These are phyloP conservation scores for Florisuga fusca DNA, from an alignment of 2,797 vertebrate genomes.

Conservation along the genomic window DNA sequence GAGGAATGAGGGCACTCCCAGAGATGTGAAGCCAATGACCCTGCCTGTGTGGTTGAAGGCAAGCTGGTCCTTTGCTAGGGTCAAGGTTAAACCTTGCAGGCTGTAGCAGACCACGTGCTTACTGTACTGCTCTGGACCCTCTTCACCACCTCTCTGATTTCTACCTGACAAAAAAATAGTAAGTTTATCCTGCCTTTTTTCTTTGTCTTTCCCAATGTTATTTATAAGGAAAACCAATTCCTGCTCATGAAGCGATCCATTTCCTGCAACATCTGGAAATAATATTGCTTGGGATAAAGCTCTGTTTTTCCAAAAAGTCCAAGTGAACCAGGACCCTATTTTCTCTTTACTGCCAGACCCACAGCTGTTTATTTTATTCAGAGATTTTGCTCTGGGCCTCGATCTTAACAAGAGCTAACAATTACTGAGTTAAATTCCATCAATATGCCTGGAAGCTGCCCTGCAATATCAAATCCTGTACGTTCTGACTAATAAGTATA, in stretches of 20 bases:
- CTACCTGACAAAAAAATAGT: not conserved
- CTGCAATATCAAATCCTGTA: not conserved
- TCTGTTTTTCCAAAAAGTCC: not conserved
- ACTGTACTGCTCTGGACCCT: not conserved
- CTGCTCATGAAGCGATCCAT: fast-evolving
- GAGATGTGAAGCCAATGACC: not conserved
- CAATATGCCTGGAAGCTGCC: not conserved
- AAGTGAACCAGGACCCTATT: not conserved
- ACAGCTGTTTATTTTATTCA: not conserved
- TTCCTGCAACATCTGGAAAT: not conserved
- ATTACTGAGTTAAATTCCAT: not conserved
- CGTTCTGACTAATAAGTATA: not conserved
- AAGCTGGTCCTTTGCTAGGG: not conserved
- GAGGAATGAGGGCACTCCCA: not conserved
- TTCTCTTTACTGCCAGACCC: not conserved
- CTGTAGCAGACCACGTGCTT: fast-evolving
- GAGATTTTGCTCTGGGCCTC: not conserved
- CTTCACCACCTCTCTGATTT: not conserved
- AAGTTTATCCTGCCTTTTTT: not conserved
- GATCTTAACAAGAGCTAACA: not conserved
- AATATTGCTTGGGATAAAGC: not conserved
- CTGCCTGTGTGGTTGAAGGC: not conserved
- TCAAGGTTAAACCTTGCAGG: not conserved
- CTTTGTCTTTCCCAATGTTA: not conserved
- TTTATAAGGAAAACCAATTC: not conserved